These are phyloP conservation scores for Drosophila conformis DNA, from an alignment of 2,888 invertebrate species.

Conservation along the genomic window DNA sequence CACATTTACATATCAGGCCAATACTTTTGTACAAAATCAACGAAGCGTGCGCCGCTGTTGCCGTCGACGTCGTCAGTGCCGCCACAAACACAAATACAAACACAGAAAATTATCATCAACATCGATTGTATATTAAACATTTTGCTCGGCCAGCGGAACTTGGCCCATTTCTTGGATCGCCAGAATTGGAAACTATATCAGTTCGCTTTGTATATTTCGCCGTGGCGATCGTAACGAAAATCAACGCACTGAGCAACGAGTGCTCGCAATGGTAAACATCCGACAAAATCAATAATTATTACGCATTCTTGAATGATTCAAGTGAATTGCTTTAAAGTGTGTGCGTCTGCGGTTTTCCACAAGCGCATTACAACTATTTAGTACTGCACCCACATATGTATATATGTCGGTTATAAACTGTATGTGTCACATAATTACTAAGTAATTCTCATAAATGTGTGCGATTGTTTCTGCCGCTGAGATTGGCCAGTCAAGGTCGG, in stretches of 20 bases:
- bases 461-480: slow-evolving; percentile 22
- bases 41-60: slow-evolving; percentile 44
- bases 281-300: slow-evolving; percentile 62
- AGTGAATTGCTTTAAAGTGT: slow-evolving; percentile 26
- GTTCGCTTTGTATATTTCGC: slow-evolving; percentile 82
- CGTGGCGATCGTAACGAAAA: slow-evolving; percentile 83
- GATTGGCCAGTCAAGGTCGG: slow-evolving; percentile 69
- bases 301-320: slow-evolving; percentile 42
- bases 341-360: slow-evolving; percentile 25
- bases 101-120: slow-evolving; percentile 53
- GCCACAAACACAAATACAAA: slow-evolving; percentile 55
- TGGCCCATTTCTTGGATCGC: slow-evolving; percentile 66
- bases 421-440: slow-evolving; percentile 14
- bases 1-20: slow-evolving; percentile 45
- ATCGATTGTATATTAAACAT: slow-evolving; percentile 59
- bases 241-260: slow-evolving; percentile 70
- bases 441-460: slow-evolving; percentile 21
- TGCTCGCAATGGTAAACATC: slow-evolving; percentile 82
- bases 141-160: slow-evolving; percentile 60
- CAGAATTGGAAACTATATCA: slow-evolving; percentile 82
- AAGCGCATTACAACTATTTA: slow-evolving; percentile 10
- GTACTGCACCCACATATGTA: slow-evolving; percentile 20
- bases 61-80: slow-evolving; percentile 29
- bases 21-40: slow-evolving; percentile 32
- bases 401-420: slow-evolving; percentile 2